Base-by-base conservation (phyloP, 1,140 invertebrate species). In the Mamestra configurata region DNA sequence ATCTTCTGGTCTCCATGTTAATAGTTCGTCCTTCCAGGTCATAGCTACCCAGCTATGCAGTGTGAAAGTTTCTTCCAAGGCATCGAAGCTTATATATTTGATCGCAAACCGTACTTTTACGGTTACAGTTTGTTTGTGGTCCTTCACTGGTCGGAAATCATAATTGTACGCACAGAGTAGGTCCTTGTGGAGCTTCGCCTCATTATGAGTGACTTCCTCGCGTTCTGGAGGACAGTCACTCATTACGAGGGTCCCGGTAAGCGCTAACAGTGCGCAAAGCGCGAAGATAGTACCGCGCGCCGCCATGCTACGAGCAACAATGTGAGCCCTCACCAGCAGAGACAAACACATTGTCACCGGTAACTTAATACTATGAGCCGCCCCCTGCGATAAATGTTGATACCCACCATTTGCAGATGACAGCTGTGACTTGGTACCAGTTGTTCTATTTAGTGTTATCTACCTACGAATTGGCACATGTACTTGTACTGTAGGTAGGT, bases 41-140 rank as follows among this genome's bases (percentile, higher is more conserved):
- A 94, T 71, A 11, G 88, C 89, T 10, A 94, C 88, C 92, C 92
- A 93, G 77, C 92, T 94, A 59, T 95, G 93, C 13, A 93, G 46
- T 1, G 86, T 93, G 46, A 94, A 90, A 3, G 89, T 92, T 87
- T 94, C 93, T 87, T 95, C 92, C 22, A 87, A 59, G 18, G 83
- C 49, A 73, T 95, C 92, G 46, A 95, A 93, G 72, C 86, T 92
- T 7, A 93, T 82, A 73, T 95, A 95, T 79, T 93, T 94, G 0
- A 95, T 77, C 6, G 90, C 88, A 31, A 94, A 89, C 1, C 92
- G 85, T 73, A 94, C 83, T 80, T 91, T 93, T 13, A 94, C 88
- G 6, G 79, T 89, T 0, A 93, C 85, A 4, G 90, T 46, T 24
- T 59, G 86, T 79, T 85, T 91, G 51, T 94, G 90, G 75, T 93